Conservation (phyloP, 2,113 vertebrate species). For the Monopterus albus region DNA sequence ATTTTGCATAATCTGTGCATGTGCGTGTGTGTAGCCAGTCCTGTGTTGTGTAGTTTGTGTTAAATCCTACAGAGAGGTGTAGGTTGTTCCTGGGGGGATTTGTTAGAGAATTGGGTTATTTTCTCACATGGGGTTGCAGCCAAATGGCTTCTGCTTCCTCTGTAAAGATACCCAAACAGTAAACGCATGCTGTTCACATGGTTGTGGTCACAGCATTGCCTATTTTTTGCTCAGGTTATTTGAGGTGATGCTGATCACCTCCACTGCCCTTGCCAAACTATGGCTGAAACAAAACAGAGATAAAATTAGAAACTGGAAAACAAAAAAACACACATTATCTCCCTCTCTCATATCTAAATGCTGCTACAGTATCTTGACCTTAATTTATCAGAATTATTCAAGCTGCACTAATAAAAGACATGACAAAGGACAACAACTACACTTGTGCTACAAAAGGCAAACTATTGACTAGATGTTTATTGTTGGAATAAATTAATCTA, state of each 20-base stretch:
- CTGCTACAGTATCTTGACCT: neutral
- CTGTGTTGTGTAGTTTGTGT: neutral
- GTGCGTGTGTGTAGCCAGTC: neutral
- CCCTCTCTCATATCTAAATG: neutral
- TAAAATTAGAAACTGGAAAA: too few relatives aligned
- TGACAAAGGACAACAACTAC: neutral
- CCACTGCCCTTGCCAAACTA: too few relatives aligned
- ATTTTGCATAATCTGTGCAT: slow-evolving; percentile 19
- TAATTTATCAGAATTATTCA: slow-evolving; percentile 10
- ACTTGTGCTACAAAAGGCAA: slow-evolving; percentile 1
- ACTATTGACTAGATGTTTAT: slow-evolving; percentile 8
- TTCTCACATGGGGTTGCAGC: neutral
- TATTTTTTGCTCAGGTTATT: too few relatives aligned
- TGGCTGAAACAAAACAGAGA: neutral
- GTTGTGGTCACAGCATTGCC: neutral
- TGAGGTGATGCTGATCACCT: neutral
- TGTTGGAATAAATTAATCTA: slow-evolving; percentile 10
- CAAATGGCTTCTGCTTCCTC: too few relatives aligned
- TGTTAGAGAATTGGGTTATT: neutral
- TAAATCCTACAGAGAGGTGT: neutral
- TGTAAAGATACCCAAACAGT: neutral
- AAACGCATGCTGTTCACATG: neutral
- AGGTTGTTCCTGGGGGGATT: neutral
- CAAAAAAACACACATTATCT: too few relatives aligned
- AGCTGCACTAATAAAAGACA: slow-evolving; percentile 10